Evolutionary conservation across 2,888 invertebrate species (phyloP), one percentile per base, ranked within the genome.

Genomic region (Habrosyne pyritoides): DNA sequence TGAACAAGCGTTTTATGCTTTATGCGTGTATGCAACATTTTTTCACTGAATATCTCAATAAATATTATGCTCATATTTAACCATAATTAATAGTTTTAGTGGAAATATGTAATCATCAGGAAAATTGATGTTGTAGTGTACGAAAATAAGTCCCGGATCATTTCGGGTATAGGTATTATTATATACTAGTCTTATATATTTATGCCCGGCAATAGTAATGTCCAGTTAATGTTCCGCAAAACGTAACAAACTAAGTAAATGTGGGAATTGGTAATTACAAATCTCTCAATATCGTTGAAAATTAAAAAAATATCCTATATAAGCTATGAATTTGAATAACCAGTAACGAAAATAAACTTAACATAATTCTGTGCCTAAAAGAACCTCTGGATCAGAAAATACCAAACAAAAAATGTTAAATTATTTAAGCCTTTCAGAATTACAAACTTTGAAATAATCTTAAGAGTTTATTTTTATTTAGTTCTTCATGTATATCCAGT

Each of bases 1-100:
- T 87, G 89, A 89, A 89, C 88, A 87, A 88, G 83, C 81, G 83
- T 79, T 76, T 72, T 73, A 75, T 82, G 79, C 71, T 67, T 72
- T 80, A 81, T 77, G 77, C 69, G 67, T 75, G 59, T 73, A 69
- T 71, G 69, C 67, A 61, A 68, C 73, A 71, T 70, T 70, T 76
- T 57, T 73, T 81, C 81, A 77, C 72, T 67, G 57, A 63, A 59
- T 56, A 57, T 50, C 21, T 33, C 24, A 28, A 14, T 47, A 69
- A 67, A 63, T 75, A 63, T 36, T 81, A 77, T 71, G 75, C 75
- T 77, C 76, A 73, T 42, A 8, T 86, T 74, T 86, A 86, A 81
- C 78, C 81, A 69, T 79, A 72, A 50, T 50, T 69, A 68, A 80
- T 83, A 86, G 78, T 77, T 70, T 79, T 84, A 85, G 77, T 70